These are phyloP conservation scores for human (Homo sapiens) DNA, from an alignment of 2,113 vertebrate species.

Conservation along the genomic window GRCh38 chr5:6170501-6171000, in stretches of 20 bases:
- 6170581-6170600: background rate
- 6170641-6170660: background rate
- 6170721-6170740: background rate
- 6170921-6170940: background rate
- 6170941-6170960: background rate
- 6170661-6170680: background rate
- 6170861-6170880: background rate
- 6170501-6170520: background rate
- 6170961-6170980: background rate
- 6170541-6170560: background rate
- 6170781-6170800: background rate
- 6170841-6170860: background rate
- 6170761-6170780: background rate
- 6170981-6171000: background rate
- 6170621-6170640: background rate
- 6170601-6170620: background rate
- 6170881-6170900: background rate
- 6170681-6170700: background rate
- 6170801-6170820: background rate
- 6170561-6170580: background rate
- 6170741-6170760: background rate
- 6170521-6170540: background rate
- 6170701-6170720: background rate
- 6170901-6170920: background rate
- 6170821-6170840: background rate